Base-by-base conservation (phyloP, 2,888 invertebrate species). In the Aleiodes alternator region DNA sequence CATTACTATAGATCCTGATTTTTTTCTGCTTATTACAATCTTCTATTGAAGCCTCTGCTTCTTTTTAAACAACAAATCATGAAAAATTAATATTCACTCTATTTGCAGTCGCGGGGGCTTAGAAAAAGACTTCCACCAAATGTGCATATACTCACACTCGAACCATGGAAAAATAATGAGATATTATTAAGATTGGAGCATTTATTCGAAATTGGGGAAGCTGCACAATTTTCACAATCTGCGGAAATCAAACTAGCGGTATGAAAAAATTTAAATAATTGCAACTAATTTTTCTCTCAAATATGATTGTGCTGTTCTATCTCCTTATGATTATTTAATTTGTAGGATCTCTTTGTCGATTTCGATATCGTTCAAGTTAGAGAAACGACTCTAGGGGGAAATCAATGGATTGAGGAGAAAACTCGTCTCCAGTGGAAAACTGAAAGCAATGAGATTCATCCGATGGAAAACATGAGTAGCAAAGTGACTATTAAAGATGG, bases 131-230 rank as follows among this genome's bases (percentile, higher is more conserved):
- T 97, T 2, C 96, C 96, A 0, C 87, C 90, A 38, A 95, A 95
- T 64, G 90, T 97, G 0, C 94, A 96, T 84, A 89, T 97, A 61
- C 88, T 97, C 11, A 96, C 96, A 0, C 84, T 96, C 59, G 97
- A 97, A 83, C 95, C 95, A 0, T 96, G 95, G 94, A 92, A 91
- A 56, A 90, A 90, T 0, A 88, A 90, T 0, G 90, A 91, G 31
- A 82, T 95, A 11, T 89, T 97, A 14, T 81, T 97, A 0, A 91
- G 97, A 31, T 87, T 97, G 0, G 97, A 97, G 83, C 96, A 97
- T 86, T 92, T 95, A 78, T 91, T 94, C 59, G 94, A 95, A 80
- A 90, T 90, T 23, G 90, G 90, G 0, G 96, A 96, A 74, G 92
- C 93, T 81, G 83, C 90, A 0, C 83, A 85, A 0, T 86, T 91